phyloP scores from a whole-genome alignment of 2,797 vertebrate species.

The Sebastes diploproa region DNA sequence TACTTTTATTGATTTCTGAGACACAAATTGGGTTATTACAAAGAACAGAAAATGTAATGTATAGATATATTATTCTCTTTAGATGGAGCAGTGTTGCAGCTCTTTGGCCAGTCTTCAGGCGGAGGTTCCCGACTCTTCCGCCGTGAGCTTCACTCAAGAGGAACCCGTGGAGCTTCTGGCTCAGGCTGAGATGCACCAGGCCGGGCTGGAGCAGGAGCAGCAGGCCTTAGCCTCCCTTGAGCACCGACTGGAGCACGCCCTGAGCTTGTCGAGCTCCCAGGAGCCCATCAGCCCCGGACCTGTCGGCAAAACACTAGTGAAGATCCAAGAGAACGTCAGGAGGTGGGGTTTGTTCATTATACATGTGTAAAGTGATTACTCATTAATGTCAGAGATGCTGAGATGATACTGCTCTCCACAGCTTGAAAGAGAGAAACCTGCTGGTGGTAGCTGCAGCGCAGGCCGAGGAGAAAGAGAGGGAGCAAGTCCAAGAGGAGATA shows the following conservation, averaged over 20 bases:
- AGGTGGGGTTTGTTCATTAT: constrained; percentile 74
- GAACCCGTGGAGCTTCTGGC: constrained; percentile 82
- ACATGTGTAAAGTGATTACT: neutral
- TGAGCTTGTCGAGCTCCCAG: constrained; percentile 65
- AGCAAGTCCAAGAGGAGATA: constrained; percentile 55
- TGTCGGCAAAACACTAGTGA: constrained; percentile 78
- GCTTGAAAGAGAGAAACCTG: constrained; percentile 68
- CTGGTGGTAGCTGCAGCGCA: constrained; percentile 56
- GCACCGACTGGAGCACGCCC: constrained; percentile 76
- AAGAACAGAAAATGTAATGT: neutral
- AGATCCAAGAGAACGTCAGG: constrained; percentile 84
- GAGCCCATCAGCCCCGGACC: constrained; percentile 61
- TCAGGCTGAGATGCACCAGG: constrained; percentile 78
- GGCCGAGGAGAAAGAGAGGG: constrained; percentile 58
- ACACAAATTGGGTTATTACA: no score
- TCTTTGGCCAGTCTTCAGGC: constrained; percentile 87
- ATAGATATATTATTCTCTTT: neutral
- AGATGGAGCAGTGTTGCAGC: constrained; percentile 88
- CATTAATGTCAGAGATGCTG: constrained; percentile 16
- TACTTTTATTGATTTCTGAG: no score
- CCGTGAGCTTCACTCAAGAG: constrained; percentile 72
- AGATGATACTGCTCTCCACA: constrained; percentile 33
- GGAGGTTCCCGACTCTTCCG: constrained; percentile 81
- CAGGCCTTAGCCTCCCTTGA: constrained; percentile 84
- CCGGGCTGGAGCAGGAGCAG: constrained; percentile 82